Evolutionary conservation across 2,797 vertebrate species (phyloP), one percentile per base, ranked within the genome.

Genomic region (Peromyscus eremicus): DNA sequence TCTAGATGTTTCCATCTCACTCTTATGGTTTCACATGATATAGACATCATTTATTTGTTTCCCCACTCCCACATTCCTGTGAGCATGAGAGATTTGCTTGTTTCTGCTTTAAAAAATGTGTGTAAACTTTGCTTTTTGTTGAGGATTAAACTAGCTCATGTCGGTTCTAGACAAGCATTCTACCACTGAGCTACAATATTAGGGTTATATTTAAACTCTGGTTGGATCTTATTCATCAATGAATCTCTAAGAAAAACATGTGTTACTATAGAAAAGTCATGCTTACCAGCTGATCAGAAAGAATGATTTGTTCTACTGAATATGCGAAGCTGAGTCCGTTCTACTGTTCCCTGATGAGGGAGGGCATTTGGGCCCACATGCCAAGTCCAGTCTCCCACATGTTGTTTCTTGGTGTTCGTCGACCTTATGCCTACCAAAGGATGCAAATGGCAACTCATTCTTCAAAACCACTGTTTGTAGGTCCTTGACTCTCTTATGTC

Each of bases 41-140:
- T 64, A 57, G 89, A 52, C 76, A 66, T 55, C 73, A 89, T 81
- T 91, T 60, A 43, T 46, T 89, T 17, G n/a, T 88, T 95, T 96
- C 79, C 29, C 62, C 81, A 73, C 10, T 16, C 62, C 9, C 0
- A 75, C 37, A 91, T 84, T 89, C 82, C 40, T 97, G 29, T 60
- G 29, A 92, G 55, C 57, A 34, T 49, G 10, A 27, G 57, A 87
- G 29, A 92, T 90, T 89, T 76, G 2, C 77, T 81, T 71, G 7
- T 79, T 88, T 62, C 5, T 91, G 40, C 57, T 94, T 87, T 89
- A 60, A 96, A 87, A 92, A 91, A 89, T 73, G 1, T 43, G 40
- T 46, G 27, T 79, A 86, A 60, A 89, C 49, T 81, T 46, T 82
- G 37, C 6, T 60, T 57, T 73, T 75, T 88, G 52, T 40, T 75